Evolutionary conservation across 1,140 invertebrate genomes (phyloP).

Genomic region (Akabosia matsudoensis): DNA sequence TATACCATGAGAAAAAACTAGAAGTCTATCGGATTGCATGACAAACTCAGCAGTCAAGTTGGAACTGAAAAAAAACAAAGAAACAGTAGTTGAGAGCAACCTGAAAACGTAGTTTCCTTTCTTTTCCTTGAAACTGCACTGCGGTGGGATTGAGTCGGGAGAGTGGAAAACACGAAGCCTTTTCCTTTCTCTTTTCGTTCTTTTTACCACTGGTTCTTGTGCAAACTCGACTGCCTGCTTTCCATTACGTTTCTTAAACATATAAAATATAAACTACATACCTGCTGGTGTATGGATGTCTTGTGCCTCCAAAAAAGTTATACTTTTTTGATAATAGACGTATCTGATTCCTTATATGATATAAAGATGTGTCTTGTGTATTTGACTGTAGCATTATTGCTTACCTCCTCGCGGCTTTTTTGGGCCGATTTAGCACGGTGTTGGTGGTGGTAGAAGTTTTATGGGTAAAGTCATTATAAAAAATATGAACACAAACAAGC

Average conservation of each 20-base stretch:
- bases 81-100: background rate
- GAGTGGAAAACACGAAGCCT: slow-evolving; percentile 10
- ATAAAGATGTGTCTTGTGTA: background rate
- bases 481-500: slow-evolving; percentile 39
- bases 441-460: slow-evolving; percentile 25
- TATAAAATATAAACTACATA: too few species aligned
- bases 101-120: slow-evolving; percentile 17
- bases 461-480: slow-evolving; percentile 35
- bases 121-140: background rate
- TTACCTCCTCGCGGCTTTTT: slow-evolving; percentile 22
- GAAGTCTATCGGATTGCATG: slow-evolving; percentile 19
- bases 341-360: background rate
- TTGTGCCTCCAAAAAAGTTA: background rate
- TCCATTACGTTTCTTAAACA: background rate
- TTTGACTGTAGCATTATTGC: background rate
- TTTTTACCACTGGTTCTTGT: background rate
- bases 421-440: slow-evolving; percentile 19
- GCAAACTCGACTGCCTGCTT: background rate
- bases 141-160: background rate
- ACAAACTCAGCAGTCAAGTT: slow-evolving; percentile 6
- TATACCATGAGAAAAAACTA: background rate
- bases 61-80: background rate
- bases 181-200: slow-evolving; percentile 11
- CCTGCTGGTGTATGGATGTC: background rate
- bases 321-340: background rate